A percentile compares a stretch with the other conserved stretches of the same genome.
These are phyloP conservation scores for Champsocephalus esox DNA, from an alignment of 2,797 vertebrate genomes.

Conservation along the genomic window DNA sequence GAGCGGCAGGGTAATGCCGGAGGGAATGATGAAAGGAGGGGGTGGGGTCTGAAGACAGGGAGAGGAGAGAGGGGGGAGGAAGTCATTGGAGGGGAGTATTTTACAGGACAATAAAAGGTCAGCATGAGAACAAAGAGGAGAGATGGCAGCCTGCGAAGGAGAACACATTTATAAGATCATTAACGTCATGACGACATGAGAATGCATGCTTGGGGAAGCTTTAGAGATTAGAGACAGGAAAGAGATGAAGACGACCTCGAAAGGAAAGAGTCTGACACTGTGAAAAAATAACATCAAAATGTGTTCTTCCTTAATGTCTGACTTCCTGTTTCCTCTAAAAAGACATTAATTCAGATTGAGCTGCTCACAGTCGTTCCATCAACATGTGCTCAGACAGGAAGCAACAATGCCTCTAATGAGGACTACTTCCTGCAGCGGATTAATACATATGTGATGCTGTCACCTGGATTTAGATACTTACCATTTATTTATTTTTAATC, in stretches of 20 bases:
- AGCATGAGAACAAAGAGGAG: constrained; percentile 28
- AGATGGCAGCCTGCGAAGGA: not conserved
- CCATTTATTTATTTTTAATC: no score
- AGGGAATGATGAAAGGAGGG: constrained; percentile 21
- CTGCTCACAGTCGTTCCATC: no score
- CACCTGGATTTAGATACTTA: no score
- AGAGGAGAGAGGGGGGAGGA: not conserved
- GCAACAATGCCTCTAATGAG: no score
- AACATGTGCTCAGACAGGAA: no score
- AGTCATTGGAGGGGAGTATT: constrained; percentile 21
- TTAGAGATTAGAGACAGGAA: not conserved
- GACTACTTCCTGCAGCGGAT: no score
- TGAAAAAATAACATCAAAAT: not conserved
- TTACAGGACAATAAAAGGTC: constrained; percentile 26
- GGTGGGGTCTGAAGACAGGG: constrained; percentile 2
- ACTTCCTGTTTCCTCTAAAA: no score
- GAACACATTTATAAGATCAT: not conserved
- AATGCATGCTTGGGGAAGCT: not conserved
- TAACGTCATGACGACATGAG: not conserved
- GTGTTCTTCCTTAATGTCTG: no score
- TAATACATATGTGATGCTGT: no score
- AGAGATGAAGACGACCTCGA: not conserved
- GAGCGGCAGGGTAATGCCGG: not conserved
- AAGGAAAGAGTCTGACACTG: not conserved
- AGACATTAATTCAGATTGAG: no score